A percentile compares a stretch with the other conserved stretches of the same genome.
Conservation (phyloP, 2,888 invertebrate species). For the Hydriomena furcata region DNA sequence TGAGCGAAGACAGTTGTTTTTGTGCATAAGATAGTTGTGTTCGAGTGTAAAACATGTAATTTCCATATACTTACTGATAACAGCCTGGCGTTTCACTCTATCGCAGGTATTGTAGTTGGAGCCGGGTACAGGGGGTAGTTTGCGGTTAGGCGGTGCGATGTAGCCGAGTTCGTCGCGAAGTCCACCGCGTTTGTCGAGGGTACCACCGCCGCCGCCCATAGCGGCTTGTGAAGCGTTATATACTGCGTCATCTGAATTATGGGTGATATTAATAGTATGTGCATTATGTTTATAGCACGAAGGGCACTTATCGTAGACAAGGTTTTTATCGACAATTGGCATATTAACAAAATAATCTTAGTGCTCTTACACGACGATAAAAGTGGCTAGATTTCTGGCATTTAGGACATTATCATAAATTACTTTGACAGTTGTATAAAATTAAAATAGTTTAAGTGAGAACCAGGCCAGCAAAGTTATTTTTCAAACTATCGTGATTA, state of each 20-base stretch:
- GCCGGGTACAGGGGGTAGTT: constrained; percentile 95
- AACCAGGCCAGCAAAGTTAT: too few species aligned
- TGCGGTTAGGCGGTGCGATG: constrained; percentile 96
- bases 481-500: too few species aligned
- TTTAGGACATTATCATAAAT: too few species aligned
- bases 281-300: too few species aligned
- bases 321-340: too few species aligned
- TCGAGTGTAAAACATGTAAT: background rate
- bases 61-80: constrained; percentile 89
- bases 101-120: constrained; percentile 97
- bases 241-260: constrained; percentile 90
- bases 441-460: too few species aligned
- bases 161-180: constrained; percentile 95
- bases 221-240: constrained; percentile 92
- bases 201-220: constrained; percentile 85
- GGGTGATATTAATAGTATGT: background rate
- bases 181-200: constrained; percentile 91
- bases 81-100: constrained; percentile 96
- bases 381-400: too few species aligned
- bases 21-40: background rate
- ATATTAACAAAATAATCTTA: too few species aligned
- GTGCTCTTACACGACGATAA: too few species aligned
- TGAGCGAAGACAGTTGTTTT: constrained; percentile 1
- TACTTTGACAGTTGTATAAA: too few species aligned
- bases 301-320: too few species aligned